These are phyloP conservation scores for Daphoenositta chrysoptera DNA, from an alignment of 2,113 vertebrate genomes.

Conservation along the genomic window DNA sequence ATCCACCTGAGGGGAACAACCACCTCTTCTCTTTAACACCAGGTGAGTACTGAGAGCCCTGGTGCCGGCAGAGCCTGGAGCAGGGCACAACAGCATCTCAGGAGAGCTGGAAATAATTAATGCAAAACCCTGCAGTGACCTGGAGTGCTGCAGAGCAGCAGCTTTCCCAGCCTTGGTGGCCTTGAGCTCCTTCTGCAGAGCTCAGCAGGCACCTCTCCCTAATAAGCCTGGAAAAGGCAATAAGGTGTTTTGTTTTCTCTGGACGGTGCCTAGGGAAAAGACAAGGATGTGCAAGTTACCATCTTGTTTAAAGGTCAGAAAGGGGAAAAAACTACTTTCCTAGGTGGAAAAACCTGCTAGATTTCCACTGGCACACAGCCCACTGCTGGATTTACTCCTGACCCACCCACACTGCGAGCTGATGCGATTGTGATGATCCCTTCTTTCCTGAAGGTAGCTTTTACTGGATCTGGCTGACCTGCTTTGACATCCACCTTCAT, in stretches of 20 bases:
- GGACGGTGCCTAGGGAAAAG: background rate
- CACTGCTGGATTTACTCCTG: background rate
- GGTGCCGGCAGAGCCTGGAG: background rate
- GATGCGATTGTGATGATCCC: background rate
- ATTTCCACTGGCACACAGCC: background rate
- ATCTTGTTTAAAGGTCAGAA: background rate
- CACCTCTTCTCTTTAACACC: background rate
- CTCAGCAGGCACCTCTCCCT: background rate
- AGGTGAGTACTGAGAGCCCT: background rate
- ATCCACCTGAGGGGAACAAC: rapidly evolving
- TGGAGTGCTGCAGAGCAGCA: background rate
- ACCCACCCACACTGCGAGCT: background rate
- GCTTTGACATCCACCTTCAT: background rate
- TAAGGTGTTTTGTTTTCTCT: background rate
- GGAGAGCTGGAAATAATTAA: background rate
- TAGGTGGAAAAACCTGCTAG: background rate
- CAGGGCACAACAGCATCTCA: background rate
- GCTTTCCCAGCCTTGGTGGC: background rate
- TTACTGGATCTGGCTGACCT: background rate
- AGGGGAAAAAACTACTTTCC: background rate
- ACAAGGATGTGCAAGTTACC: background rate
- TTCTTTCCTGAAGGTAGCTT: background rate
- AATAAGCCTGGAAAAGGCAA: background rate
- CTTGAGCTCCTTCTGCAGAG: background rate
- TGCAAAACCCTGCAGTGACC: background rate